These are phyloP conservation scores for Cheilosia pagana DNA, from an alignment of 2,888 invertebrate species.

Conservation along the genomic window DNA sequence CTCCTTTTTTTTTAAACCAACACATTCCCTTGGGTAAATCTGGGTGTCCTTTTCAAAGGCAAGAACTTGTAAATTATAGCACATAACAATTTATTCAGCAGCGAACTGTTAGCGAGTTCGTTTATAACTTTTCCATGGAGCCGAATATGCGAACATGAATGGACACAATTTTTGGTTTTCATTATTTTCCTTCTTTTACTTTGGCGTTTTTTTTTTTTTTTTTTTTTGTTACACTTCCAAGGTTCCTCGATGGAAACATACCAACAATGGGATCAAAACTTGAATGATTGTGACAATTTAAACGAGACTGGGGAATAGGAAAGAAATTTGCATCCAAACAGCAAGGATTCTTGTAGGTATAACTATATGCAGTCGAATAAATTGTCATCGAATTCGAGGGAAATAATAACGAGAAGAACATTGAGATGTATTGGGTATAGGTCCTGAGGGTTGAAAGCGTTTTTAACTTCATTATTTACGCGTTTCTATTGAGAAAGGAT, in stretches of 20 bases:
- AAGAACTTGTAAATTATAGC: constrained; percentile 59
- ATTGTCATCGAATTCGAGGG: constrained; percentile 65
- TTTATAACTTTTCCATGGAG: constrained; percentile 40
- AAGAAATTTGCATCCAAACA: constrained; percentile 53
- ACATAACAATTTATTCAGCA: constrained; percentile 55
- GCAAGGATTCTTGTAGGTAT: constrained; percentile 40
- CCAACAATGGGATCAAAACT: constrained; percentile 56
- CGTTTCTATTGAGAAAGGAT: constrained; percentile 40
- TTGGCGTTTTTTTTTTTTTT: neutral
- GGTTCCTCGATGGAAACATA: constrained; percentile 21
- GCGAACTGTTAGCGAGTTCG: constrained; percentile 22
- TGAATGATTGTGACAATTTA: constrained; percentile 71
- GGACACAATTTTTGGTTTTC: constrained; percentile 46
- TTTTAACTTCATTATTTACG: constrained; percentile 66
- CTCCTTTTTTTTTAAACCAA: constrained; percentile 11
- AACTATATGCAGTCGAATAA: constrained; percentile 46
- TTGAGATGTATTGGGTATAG: neutral
- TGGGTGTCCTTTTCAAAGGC: neutral
- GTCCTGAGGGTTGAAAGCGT: constrained; percentile 33
- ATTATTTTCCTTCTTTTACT: constrained; percentile 20
- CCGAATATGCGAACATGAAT: constrained; percentile 22
- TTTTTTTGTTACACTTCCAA: neutral
- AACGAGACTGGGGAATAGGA: constrained; percentile 23
- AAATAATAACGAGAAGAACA: neutral
- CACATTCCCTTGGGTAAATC: constrained; percentile 41